phyloP scores from a whole-genome alignment of 2,797 vertebrate genomes.

The Parambassis ranga region DNA sequence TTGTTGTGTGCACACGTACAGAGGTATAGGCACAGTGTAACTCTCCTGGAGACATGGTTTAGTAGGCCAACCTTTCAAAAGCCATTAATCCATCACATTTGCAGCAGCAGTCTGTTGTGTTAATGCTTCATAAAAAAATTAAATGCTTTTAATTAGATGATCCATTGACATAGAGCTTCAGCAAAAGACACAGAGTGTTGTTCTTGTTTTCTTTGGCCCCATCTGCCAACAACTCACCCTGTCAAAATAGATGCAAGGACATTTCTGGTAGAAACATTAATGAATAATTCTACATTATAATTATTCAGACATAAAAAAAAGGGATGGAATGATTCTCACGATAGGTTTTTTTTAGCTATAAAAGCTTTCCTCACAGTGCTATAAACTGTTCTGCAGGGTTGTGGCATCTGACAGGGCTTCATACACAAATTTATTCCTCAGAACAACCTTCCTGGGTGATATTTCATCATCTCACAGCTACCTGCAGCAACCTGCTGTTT shows the following conservation, averaged over 20 bases:
- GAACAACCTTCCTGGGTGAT: neutral
- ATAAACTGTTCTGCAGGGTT: neutral
- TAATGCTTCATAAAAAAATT: neutral
- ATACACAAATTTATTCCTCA: neutral
- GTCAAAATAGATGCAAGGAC: too few relatives aligned
- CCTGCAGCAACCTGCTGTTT: neutral
- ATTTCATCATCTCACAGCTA: neutral
- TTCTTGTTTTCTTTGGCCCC: too few relatives aligned
- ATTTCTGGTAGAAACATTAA: too few relatives aligned
- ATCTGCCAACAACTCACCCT: too few relatives aligned
- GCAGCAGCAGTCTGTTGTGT: neutral
- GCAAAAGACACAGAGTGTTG: neutral
- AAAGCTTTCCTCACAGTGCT: neutral
- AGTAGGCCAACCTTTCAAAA: neutral
- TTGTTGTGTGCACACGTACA: too few relatives aligned
- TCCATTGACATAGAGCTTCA: neutral
- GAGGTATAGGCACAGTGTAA: neutral
- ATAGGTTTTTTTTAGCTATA: neutral
- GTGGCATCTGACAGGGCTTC: neutral
- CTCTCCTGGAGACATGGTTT: neutral
- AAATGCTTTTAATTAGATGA: neutral
- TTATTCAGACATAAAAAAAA: neutral
- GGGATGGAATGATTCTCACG: neutral
- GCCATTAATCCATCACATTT: neutral
- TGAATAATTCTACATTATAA: too few relatives aligned